Evolutionary conservation across 2,888 invertebrate genomes (phyloP).

Genomic region (Bhutanitis thaidina): DNA sequence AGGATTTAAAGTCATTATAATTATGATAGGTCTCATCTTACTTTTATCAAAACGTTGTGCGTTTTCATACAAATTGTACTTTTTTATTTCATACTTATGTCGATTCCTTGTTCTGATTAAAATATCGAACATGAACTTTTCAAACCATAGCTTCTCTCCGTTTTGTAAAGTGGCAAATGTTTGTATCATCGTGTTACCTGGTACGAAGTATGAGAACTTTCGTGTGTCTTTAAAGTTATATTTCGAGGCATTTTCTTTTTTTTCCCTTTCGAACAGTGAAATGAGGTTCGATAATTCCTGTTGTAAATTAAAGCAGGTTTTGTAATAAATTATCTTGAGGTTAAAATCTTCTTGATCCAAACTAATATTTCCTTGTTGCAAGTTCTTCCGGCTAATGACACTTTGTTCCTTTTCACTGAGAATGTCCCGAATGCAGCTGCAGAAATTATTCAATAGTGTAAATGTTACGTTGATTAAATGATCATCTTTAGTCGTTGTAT

Average conservation of each 20-base stretch:
- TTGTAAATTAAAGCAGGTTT: conserved; percentile 49
- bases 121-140: conserved; percentile 42
- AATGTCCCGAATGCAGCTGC: conserved; percentile 56
- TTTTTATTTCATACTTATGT: conserved; percentile 51
- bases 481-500: conserved; percentile 49
- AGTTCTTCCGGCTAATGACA: conserved; percentile 29
- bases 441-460: conserved; percentile 56
- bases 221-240: not conserved
- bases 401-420: conserved; percentile 37
- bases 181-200: not conserved
- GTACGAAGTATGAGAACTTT: not conserved
- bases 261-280: conserved; percentile 10
- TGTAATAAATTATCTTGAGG: conserved; percentile 51
- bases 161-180: not conserved
- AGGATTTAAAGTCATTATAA: conserved; percentile 52
- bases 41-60: conserved; percentile 21
- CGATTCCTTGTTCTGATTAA: conserved; percentile 43
- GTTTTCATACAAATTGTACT: conserved; percentile 40
- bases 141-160: conserved; percentile 23
- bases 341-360: conserved; percentile 27
- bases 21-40: conserved; percentile 37
- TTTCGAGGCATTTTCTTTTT: conserved; percentile 17
- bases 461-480: conserved; percentile 52
- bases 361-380: conserved; percentile 28
- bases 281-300: conserved; percentile 37